phyloP scores from a whole-genome alignment of 2,797 vertebrate species.

The Saxicola maurus region DNA sequence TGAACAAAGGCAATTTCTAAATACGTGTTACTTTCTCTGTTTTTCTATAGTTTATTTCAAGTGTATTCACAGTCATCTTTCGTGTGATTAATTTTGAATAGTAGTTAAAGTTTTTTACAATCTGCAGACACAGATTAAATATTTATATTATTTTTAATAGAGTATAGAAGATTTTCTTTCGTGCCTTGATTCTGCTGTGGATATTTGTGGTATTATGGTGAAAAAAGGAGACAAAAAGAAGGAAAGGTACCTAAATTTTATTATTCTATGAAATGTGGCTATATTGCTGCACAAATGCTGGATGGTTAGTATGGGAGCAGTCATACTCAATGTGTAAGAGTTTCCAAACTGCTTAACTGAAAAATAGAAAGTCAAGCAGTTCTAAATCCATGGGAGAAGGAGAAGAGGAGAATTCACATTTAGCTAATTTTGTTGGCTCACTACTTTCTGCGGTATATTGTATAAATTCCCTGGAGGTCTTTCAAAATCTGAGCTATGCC shows the following conservation, averaged over 20 bases:
- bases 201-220: slow-evolving; percentile 89
- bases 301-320: neutral
- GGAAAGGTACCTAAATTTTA: slow-evolving; percentile 80
- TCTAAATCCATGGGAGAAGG: neutral
- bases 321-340: neutral
- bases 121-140: neutral
- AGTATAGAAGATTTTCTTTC: slow-evolving; percentile 87
- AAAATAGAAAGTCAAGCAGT: neutral
- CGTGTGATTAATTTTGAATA: neutral
- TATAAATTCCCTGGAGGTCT: neutral
- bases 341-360: neutral
- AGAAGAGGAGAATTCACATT: neutral
- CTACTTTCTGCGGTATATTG: neutral
- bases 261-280: neutral
- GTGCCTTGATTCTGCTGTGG: slow-evolving; percentile 81
- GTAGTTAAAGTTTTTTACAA: neutral
- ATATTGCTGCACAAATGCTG: neutral
- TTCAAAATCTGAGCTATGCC: neutral
- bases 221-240: slow-evolving; percentile 95
- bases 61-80: neutral
- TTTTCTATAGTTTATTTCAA: neutral
- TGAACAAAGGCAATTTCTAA: neutral
- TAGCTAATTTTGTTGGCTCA: neutral
- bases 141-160: slow-evolving; percentile 59
- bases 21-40: neutral